Evolutionary conservation across 2,888 invertebrate species (phyloP).

Genomic region (Microctonus brassicae): DNA sequence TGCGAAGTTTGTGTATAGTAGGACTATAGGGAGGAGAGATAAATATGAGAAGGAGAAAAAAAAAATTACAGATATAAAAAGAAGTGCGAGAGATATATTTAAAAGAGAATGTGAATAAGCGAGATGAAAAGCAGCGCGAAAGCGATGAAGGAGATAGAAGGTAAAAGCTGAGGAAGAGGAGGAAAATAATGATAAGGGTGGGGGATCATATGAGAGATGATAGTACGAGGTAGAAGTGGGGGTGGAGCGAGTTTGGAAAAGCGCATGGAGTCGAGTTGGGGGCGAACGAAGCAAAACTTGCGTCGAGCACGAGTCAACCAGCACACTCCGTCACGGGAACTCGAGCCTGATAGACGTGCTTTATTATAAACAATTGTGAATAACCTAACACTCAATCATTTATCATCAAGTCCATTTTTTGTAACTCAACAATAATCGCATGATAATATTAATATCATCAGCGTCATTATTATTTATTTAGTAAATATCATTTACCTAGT

Average conservation of each 20-base stretch:
- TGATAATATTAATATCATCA: too few relatives aligned
- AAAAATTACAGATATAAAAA: constrained; percentile 1
- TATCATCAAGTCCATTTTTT: not conserved
- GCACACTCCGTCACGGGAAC: constrained; percentile 60
- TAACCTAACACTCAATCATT: not conserved
- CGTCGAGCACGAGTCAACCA: constrained; percentile 47
- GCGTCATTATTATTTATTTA: too few relatives aligned
- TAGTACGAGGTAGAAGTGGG: constrained; percentile 1
- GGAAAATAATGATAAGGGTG: constrained; percentile 13
- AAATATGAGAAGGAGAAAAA: constrained; percentile 25
- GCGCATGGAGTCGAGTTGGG: constrained; percentile 33
- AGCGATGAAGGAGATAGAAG: constrained; percentile 17
- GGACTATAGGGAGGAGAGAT: not conserved
- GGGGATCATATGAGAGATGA: not conserved
- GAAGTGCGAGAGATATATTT: constrained; percentile 18
- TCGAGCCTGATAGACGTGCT: constrained; percentile 56
- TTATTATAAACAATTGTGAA: not conserved
- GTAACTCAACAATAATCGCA: not conserved
- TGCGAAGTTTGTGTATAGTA: too few relatives aligned
- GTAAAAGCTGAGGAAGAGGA: not conserved
- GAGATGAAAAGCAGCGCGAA: constrained; percentile 34
- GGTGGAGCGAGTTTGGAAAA: constrained; percentile 38
- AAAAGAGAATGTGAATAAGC: constrained; percentile 12
- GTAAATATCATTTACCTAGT: too few relatives aligned
- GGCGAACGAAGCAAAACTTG: constrained; percentile 38